These are phyloP conservation scores for Lissonota sp. DNA, from an alignment of 2,888 invertebrate species.

Conservation along the genomic window DNA sequence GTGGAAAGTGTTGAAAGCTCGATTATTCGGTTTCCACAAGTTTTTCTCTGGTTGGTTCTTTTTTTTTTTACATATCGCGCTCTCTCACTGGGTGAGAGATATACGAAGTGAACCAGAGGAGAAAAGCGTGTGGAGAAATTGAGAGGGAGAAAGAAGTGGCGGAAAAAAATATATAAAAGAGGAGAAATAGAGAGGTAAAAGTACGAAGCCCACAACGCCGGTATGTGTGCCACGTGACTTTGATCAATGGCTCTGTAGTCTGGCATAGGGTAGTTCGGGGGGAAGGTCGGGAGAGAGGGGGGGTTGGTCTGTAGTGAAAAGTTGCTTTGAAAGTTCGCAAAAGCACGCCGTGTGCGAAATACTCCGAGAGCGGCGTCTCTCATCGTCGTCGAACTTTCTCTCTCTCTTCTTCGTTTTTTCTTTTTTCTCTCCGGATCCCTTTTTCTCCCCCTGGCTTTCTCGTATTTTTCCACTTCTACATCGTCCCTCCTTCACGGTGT, in stretches of 20 bases:
- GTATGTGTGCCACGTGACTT: conserved; percentile 67
- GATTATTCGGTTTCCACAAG: conserved; percentile 47
- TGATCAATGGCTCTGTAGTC: conserved; percentile 67
- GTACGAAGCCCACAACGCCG: conserved; percentile 56
- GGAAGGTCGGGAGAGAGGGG: conserved; percentile 16
- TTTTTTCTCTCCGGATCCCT: conserved; percentile 30
- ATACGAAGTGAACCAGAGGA: conserved; percentile 32
- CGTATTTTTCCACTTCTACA: conserved; percentile 16
- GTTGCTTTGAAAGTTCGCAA: conserved; percentile 68
- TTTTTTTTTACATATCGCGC: neutral
- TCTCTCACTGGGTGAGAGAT: conserved; percentile 10
- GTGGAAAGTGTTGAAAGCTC: conserved; percentile 54
- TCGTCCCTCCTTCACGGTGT: conserved; percentile 28
- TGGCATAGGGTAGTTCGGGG: conserved; percentile 14
- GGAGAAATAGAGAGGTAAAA: conserved; percentile 50
- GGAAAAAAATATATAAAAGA: conserved; percentile 12
- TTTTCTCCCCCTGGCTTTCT: neutral
- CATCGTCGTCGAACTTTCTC: conserved; percentile 43
- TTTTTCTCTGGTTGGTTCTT: conserved; percentile 24
- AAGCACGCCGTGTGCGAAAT: conserved; percentile 52
- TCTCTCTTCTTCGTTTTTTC: conserved; percentile 25
- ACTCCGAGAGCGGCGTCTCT: conserved; percentile 46
- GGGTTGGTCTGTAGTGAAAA: conserved; percentile 49
- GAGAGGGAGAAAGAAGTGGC: conserved; percentile 5
- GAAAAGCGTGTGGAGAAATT: conserved; percentile 35